Evolutionary conservation across 2,113 vertebrate species (phyloP), one percentile per base, ranked within the genome.

Genomic region (Lontra canadensis): DNA sequence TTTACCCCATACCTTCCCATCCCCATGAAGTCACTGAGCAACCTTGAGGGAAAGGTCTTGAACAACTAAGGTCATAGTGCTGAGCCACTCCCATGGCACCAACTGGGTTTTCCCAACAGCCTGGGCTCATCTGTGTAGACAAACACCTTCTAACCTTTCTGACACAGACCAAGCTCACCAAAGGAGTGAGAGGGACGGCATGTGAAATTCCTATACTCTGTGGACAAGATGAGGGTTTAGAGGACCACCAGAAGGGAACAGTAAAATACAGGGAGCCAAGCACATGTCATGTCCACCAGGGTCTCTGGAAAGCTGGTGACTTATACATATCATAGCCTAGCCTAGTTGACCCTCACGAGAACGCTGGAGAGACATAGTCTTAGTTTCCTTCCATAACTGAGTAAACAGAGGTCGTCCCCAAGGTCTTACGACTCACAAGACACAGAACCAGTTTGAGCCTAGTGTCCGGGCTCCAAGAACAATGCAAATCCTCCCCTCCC

Each of bases 161-260:
- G 42, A 93, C 34, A 79, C 0, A 85, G 49, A 87, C 4, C 0
- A 6, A 57, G 55, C 9, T 49, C 17, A 23, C 4, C 0, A 1
- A 9, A 61, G 39, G 61, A 57, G 18, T 20, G 6, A 17, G 82
- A 93, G 9, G 55, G 65, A 93, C 2, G 9, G 5, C 34, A 39
- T 0, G 3, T 20, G 59, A 18, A 17, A 65, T 74, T 3, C 69
- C 74, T 23, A 18, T 0, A 2, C 15, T 74, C 6, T 0, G 21
- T 3, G 17, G 65, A 55, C 49, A 69, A 80, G 80, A 25, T 5
- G 17, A 8, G n/a, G 90, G 63, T 63, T 44, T 36, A 3, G 47
- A 61, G 47, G 42, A 47, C 4, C 15, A 81, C 21, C n/a, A 42
- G 36, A 81, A 89, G 13, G 49, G 17, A 9, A 65, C 36, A 39